Conservation (phyloP, 2,888 invertebrate genomes). For the Chloroclystis v-ata region DNA sequence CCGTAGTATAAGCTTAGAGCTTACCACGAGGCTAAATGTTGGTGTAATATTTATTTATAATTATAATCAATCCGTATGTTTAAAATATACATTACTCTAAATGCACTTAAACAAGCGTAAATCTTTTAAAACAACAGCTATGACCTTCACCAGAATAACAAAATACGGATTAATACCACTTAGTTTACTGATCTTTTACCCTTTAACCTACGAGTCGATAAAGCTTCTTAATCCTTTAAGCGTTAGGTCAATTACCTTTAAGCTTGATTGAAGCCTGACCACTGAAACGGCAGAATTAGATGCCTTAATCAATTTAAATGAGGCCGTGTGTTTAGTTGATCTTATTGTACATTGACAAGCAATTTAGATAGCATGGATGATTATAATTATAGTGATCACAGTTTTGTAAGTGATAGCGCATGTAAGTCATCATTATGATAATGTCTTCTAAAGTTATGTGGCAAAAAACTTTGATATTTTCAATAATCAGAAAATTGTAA, state of each 20-base stretch:
- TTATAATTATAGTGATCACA: conserved; percentile 4
- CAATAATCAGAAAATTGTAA: too few species aligned
- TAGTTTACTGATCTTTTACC: not conserved
- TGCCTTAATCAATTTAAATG: conserved; percentile 56
- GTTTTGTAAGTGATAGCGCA: not conserved
- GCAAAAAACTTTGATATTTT: too few species aligned
- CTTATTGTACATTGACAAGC: conserved; percentile 20
- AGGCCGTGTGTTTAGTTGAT: conserved; percentile 22
- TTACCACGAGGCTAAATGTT: too few species aligned
- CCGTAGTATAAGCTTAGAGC: too few species aligned
- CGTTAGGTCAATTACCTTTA: conserved; percentile 52
- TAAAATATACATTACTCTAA: too few species aligned
- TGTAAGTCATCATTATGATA: too few species aligned
- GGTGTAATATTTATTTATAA: too few species aligned
- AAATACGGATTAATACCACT: not conserved
- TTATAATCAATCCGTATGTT: too few species aligned
- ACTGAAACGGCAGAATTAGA: conserved; percentile 41
- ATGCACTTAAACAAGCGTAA: too few species aligned
- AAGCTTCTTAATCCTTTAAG: conserved; percentile 49
- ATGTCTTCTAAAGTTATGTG: too few species aligned
- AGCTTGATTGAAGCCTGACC: conserved; percentile 56
- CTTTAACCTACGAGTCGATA: conserved; percentile 25
- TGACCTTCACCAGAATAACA: not conserved
- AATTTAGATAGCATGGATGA: conserved; percentile 17
- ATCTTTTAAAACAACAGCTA: too few species aligned